Evolutionary conservation across 2,113 vertebrate species (phyloP), one percentile per base, ranked within the genome.

Genomic region (Seriola quinqueradiata): DNA sequence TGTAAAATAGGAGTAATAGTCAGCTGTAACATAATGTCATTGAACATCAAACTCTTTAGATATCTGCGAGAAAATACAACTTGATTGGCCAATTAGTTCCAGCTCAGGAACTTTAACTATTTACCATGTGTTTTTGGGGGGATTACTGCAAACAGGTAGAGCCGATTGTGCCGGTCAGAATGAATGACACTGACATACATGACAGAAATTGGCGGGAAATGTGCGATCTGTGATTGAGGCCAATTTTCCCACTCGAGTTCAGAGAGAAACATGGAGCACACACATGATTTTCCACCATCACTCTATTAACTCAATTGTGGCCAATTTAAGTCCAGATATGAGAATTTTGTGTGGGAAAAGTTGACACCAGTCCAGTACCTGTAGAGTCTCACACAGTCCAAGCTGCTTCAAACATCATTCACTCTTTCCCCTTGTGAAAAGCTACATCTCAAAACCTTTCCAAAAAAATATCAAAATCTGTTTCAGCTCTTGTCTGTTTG

Each of bases 281-380:
- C 78, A 87, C 82, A 89, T 69, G 75, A 85, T 87, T 84, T 90
- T 89, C 79, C 81, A 83, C 34, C 82, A 76, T 76, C 28, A 25
- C 59, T 60, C 75, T 61, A 85, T 92, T 87, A 92, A 78, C 73
- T 85, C 81, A 94, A 93, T 89, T 88, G 71, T 10, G 21, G 63
- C 70, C 83, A 93, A 87, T 92, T 92, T 77, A 38, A 17, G 11
- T 57, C 21, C 38, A 84, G 79, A 83, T 73, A 78, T 69, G 40
- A 21, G 72, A 80, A 25, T 52, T 75, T 63, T 74, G 52, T 44
- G 32, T 75, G 63, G 44, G 52, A 77, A 61, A 64, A 3, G 38
- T 60, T 87, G 60, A 91, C 82, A 74, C 77, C 54, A 76, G 46
- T 71, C 78, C 69, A 80, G 0, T 2, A 65, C 23, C 55, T 65